Conservation (phyloP, 2,888 invertebrate genomes). For the Lithophane socia region DNA sequence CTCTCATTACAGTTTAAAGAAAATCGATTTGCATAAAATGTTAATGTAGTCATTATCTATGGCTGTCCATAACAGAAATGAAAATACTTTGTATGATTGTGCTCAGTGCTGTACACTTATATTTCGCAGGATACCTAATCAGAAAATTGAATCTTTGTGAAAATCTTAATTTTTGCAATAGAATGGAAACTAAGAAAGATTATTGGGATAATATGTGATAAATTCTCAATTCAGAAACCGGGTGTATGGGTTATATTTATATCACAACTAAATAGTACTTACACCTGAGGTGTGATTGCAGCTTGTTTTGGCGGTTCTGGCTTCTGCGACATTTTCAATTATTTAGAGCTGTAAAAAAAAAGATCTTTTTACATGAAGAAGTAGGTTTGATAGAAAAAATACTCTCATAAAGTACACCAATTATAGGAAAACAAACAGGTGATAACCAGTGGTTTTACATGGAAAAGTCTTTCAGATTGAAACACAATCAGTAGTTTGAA, state of each 20-base stretch:
- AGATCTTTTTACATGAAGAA: not conserved
- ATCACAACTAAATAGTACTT: constrained; percentile 12
- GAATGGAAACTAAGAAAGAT: not conserved
- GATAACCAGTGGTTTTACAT: not conserved
- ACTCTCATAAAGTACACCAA: not conserved
- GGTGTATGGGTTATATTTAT: not conserved
- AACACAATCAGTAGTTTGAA: not conserved
- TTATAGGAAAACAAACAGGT: not conserved
- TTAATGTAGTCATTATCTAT: constrained; percentile 9
- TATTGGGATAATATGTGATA: not conserved
- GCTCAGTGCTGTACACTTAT: not conserved
- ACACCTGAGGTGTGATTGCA: constrained; percentile 47
- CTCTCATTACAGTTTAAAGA: not conserved
- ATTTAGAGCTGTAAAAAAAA: constrained; percentile 16
- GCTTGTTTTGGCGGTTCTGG: not conserved
- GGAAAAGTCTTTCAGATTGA: not conserved
- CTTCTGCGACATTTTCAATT: constrained; percentile 25
- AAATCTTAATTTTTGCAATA: not conserved
- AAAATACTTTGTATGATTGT: constrained; percentile 19
- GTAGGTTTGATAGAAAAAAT: not conserved
- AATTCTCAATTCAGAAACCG: not conserved
- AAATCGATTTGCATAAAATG: constrained; percentile 39
- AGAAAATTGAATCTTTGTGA: not conserved
- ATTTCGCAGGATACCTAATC: not conserved
- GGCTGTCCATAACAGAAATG: not conserved